These are phyloP conservation scores for Antechinus flavipes DNA, from an alignment of 2,113 vertebrate genomes.

Conservation along the genomic window DNA sequence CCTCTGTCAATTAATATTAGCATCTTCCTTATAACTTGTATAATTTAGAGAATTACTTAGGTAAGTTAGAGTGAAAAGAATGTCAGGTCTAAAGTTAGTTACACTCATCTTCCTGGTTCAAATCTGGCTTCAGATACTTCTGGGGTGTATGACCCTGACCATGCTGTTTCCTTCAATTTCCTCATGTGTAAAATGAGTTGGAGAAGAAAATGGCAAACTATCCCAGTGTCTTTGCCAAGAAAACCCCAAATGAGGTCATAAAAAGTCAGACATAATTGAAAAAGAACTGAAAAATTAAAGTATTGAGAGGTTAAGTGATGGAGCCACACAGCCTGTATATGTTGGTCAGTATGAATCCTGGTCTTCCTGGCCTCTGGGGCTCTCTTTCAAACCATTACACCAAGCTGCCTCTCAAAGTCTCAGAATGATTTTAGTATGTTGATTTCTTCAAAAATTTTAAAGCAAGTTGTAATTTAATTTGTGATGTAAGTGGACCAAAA, in stretches of 20 bases:
- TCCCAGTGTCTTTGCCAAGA: neutral
- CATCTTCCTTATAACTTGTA: neutral
- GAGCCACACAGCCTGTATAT: neutral
- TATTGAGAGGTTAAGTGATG: neutral
- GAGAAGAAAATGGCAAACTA: neutral
- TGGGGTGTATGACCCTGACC: neutral
- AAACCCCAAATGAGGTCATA: neutral
- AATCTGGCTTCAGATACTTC: neutral
- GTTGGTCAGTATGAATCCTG: neutral
- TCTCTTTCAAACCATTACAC: neutral
- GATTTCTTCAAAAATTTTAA: constrained; percentile 10
- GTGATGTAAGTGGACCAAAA: neutral
- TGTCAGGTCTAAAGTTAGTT: neutral
- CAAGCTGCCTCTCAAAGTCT: neutral
- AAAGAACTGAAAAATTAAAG: neutral
- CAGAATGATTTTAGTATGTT: neutral
- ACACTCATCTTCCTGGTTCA: neutral
- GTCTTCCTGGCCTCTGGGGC: neutral
- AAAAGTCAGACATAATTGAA: neutral
- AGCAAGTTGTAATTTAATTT: too few species aligned
- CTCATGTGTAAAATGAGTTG: neutral
- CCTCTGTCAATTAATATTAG: neutral
- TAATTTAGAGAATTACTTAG: neutral
- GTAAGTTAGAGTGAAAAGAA: neutral
- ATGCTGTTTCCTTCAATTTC: neutral